phyloP scores from a whole-genome alignment of 2,113 vertebrate genomes.

The Antidorcas marsupialis region DNA sequence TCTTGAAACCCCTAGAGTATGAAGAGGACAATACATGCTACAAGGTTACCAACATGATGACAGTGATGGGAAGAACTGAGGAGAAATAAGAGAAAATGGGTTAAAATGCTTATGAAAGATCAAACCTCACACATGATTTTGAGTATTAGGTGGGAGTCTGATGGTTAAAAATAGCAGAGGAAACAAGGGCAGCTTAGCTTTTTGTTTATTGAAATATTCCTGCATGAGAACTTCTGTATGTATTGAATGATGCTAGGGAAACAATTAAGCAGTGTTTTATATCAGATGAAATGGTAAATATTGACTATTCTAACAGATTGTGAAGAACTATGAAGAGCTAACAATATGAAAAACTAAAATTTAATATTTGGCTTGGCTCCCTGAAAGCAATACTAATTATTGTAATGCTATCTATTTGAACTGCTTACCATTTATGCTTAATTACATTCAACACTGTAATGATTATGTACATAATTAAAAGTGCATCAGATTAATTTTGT shows the following conservation, averaged over 20 bases:
- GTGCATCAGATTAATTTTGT: constrained; percentile 40
- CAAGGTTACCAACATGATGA: neutral
- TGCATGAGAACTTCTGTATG: neutral
- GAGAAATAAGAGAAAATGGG: neutral
- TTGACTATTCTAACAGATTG: neutral
- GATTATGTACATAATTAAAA: constrained; percentile 43
- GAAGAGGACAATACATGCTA: neutral
- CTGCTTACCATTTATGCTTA: constrained; percentile 29
- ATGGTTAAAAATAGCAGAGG: neutral
- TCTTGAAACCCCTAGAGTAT: neutral
- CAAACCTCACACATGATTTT: neutral
- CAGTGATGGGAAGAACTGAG: neutral
- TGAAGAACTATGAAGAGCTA: neutral
- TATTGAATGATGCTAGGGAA: neutral
- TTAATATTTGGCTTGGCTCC: neutral
- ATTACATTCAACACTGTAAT: constrained; percentile 27
- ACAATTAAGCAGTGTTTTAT: neutral
- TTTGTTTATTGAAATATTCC: neutral
- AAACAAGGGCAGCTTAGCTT: neutral
- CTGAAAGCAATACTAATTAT: constrained; percentile 37
- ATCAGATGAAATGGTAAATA: neutral
- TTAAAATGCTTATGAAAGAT: neutral
- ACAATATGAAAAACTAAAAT: constrained; percentile 14
- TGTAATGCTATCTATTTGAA: constrained; percentile 15
- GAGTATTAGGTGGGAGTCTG: neutral